Evolutionary conservation across 2,888 invertebrate species (phyloP).

Genomic region (Hyalella azteca): DNA sequence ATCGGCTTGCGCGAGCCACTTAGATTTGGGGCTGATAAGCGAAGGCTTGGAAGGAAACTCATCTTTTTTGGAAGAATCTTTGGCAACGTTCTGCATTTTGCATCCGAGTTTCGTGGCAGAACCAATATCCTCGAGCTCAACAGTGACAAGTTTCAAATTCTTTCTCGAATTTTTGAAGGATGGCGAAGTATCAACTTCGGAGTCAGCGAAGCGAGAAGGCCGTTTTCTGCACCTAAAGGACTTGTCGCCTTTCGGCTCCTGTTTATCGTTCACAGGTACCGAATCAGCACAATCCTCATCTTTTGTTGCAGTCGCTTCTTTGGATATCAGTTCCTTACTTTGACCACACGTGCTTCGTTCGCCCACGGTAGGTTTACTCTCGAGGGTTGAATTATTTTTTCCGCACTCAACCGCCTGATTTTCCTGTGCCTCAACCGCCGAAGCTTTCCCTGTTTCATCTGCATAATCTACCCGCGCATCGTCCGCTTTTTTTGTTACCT

Average conservation of each 20-base stretch:
- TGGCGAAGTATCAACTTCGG: not conserved
- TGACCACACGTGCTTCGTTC: no score
- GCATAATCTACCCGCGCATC: no score
- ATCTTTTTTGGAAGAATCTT: not conserved
- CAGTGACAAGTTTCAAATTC: conserved; percentile 11
- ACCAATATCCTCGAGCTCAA: conserved; percentile 26
- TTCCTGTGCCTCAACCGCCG: no score
- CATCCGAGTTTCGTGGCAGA: not conserved
- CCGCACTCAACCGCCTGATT: no score
- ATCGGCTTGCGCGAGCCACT: conserved; percentile 5
- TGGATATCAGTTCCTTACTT: no score
- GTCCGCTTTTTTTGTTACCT: no score
- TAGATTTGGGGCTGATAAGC: not conserved
- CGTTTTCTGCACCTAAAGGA: not conserved
- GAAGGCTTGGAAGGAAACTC: not conserved
- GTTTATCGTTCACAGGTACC: no score
- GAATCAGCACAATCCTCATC: not conserved
- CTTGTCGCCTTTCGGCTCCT: no score
- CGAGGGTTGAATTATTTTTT: no score
- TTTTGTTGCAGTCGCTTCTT: not conserved
- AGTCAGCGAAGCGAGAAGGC: conserved; percentile 14
- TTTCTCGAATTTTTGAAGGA: not conserved
- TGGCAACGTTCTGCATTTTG: not conserved
- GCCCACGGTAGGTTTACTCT: no score
- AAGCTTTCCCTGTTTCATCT: no score